Percentiles rank a stretch among this genome's conserved stretches.
Evolutionary conservation across 1,140 invertebrate genomes (phyloP).

Genomic region (Drosophila baimaii): DNA sequence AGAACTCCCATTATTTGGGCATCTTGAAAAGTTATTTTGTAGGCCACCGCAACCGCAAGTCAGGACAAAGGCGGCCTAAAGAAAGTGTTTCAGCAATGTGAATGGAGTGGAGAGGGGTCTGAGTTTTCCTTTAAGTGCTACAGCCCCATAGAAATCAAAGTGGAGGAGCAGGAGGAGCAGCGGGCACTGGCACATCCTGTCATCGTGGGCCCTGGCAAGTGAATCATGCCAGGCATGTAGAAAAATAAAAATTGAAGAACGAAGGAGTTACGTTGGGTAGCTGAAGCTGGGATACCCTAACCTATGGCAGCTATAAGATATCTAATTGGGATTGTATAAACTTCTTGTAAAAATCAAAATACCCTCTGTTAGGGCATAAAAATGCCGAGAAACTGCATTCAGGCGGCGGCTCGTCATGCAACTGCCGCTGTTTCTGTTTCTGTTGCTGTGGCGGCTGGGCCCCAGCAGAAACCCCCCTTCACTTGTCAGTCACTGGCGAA

Average conservation of each 20-base stretch:
- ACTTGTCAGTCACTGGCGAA: conserved; percentile 60
- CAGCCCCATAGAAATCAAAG: conserved; percentile 49
- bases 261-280: no score
- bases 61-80: conserved; percentile 21
- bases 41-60: conserved; percentile 45
- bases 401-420: conserved; percentile 72
- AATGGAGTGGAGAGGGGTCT: neutral
- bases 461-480: conserved; percentile 12
- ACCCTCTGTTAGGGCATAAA: neutral
- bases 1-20: conserved; percentile 32
- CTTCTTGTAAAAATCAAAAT: neutral
- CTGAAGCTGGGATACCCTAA: neutral
- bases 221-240: conserved; percentile 74
- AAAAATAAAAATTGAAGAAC: conserved; percentile 10
- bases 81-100: conserved; percentile 22
- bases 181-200: conserved; percentile 77
- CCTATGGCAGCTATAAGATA: neutral
- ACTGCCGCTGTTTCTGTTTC: conserved; percentile 67
- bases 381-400: conserved; percentile 60
- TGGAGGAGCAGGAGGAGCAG: conserved; percentile 28
- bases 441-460: conserved; percentile 13
- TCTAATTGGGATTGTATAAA: neutral
- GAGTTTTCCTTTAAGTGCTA: conserved; percentile 58
- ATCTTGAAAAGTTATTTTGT: conserved; percentile 29
- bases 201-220: conserved; percentile 58